phyloP scores from a whole-genome alignment of 1,140 invertebrate species.

The Sipha flava region DNA sequence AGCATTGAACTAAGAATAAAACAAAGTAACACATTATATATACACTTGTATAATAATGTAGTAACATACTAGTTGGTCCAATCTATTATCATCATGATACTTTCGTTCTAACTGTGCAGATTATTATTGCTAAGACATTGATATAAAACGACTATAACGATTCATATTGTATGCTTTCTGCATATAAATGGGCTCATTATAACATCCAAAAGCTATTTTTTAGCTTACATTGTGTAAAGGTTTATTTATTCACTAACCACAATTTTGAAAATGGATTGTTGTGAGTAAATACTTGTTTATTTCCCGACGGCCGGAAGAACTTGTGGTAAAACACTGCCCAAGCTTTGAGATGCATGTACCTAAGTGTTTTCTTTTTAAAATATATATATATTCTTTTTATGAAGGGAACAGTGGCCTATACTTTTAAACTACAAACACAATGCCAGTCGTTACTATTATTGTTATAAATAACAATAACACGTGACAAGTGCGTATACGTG shows the following conservation, averaged over 20 bases:
- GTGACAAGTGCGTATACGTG: not conserved
- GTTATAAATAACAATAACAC: conserved; percentile 31
- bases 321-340: conserved; percentile 10
- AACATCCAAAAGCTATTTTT: not conserved
- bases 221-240: not conserved
- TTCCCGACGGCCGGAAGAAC: conserved; percentile 4
- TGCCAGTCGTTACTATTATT: conserved; percentile 28
- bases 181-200: not conserved
- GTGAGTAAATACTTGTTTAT: not conserved
- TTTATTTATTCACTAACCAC: not conserved
- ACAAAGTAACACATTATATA: not conserved
- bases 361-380: not conserved
- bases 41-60: not conserved
- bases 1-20: not conserved
- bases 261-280: not conserved
- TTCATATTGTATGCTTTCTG: not conserved
- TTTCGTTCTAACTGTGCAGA: conserved; percentile 8
- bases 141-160: not conserved
- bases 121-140: not conserved
- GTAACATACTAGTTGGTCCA: not conserved
- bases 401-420: conserved; percentile 1
- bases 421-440: conserved; percentile 22
- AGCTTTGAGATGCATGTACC: conserved; percentile 1
- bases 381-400: not conserved
- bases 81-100: not conserved